Percentiles rank a stretch among this genome's conserved stretches.
phyloP scores from a whole-genome alignment of 2,797 vertebrate genomes.

The Pachyuromys duprasi region DNA sequence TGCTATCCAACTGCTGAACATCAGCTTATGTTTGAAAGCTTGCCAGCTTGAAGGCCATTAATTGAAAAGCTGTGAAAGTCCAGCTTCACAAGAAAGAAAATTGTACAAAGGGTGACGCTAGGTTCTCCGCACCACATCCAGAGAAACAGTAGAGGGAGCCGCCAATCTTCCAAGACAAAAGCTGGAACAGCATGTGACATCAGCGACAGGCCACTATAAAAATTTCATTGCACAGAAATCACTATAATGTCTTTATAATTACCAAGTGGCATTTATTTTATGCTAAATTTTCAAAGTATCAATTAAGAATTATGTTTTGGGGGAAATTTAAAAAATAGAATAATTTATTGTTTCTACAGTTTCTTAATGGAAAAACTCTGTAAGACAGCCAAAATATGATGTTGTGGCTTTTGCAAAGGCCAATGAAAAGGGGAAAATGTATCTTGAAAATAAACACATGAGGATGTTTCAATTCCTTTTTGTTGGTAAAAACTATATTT shows the following conservation, averaged over 20 bases:
- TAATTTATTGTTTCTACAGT: not conserved
- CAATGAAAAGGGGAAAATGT: not conserved
- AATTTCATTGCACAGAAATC: conserved; percentile 29
- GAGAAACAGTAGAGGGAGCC: conserved; percentile 87
- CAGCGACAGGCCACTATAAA: not conserved
- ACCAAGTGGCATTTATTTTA: not conserved
- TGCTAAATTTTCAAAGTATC: not conserved
- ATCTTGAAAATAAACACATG: not conserved
- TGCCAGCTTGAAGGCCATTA: conserved; percentile 79
- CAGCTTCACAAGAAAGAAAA: conserved; percentile 58
- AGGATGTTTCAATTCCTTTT: not conserved
- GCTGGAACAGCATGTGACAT: not conserved
- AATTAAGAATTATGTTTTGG: not conserved
- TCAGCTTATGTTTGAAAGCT: conserved; percentile 77
- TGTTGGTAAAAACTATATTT: not conserved
- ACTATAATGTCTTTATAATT: conserved; percentile 33
- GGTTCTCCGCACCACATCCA: conserved; percentile 37
- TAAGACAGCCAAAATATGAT: not conserved
- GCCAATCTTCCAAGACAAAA: conserved; percentile 83
- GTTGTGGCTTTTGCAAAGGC: not conserved
- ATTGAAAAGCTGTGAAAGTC: conserved; percentile 78
- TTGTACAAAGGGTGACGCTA: conserved; percentile 57
- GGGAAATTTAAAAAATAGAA: not conserved
- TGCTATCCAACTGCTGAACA: conserved; percentile 76
- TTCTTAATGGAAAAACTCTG: not conserved